phyloP scores from a whole-genome alignment of 2,797 vertebrate species.

The Alfaro cultratus region DNA sequence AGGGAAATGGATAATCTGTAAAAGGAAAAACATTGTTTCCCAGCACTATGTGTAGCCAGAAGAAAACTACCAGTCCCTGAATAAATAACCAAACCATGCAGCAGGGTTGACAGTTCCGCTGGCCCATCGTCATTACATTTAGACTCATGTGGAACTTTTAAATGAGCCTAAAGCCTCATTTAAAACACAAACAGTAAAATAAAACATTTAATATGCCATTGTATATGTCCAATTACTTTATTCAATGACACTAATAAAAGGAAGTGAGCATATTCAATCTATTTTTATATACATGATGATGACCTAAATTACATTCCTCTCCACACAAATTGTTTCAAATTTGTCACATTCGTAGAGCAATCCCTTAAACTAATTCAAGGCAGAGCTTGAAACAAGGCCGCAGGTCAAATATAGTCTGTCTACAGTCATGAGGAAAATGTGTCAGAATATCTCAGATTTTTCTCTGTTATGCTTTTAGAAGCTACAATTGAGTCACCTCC shows the following conservation, averaged over 20 bases:
- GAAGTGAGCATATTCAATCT: not conserved
- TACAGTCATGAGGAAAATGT: not conserved
- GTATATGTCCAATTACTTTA: not conserved
- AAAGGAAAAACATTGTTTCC: not conserved
- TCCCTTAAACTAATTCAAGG: conserved; percentile 20
- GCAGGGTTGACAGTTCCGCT: not conserved
- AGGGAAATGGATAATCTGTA: not conserved
- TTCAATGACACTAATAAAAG: not conserved
- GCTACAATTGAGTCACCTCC: not conserved
- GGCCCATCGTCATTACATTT: not conserved
- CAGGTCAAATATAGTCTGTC: not conserved
- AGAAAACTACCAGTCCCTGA: not conserved
- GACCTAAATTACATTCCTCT: not conserved
- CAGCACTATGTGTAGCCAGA: not conserved
- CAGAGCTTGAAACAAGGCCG: conserved; percentile 18
- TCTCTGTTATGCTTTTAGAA: not conserved
- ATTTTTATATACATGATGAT: not conserved
- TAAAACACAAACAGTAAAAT: not conserved
- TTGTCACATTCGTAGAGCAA: conserved; percentile 21
- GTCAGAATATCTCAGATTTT: not conserved
- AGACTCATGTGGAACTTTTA: not conserved
- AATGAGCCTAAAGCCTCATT: not conserved
- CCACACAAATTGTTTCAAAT: not conserved
- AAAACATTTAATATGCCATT: not conserved
- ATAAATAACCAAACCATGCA: not conserved